Evolutionary conservation across 1,140 invertebrate genomes (phyloP).

Genomic region (Liolophura sinensis): DNA sequence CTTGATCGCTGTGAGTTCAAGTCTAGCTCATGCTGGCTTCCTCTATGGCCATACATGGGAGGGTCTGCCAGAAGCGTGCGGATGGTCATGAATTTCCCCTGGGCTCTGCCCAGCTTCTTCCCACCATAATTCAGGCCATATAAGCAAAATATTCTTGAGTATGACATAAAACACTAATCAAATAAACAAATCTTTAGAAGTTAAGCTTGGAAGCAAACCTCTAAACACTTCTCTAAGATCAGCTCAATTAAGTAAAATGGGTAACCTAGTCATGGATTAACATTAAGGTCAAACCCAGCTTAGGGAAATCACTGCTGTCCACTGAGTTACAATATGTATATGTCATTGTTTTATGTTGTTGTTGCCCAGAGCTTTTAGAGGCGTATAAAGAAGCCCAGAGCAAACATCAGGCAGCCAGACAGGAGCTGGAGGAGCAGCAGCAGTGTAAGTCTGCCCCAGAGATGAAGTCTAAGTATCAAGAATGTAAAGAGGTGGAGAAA

Average conservation of each 20-base stretch:
- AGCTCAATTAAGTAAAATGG: not conserved
- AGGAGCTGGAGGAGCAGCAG: constrained; percentile 51
- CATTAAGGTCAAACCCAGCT: not conserved
- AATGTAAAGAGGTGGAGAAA: constrained; percentile 50
- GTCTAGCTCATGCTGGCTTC: too few species aligned
- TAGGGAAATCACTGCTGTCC: not conserved
- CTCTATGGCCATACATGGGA: too few species aligned
- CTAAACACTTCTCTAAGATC: too few species aligned
- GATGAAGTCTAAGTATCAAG: constrained; percentile 53
- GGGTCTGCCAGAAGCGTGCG: too few species aligned
- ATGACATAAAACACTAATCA: too few species aligned
- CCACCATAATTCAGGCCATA: too few species aligned
- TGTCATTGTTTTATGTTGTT: not conserved
- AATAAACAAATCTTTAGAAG: too few species aligned
- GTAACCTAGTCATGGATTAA: not conserved
- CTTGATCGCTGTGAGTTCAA: too few species aligned
- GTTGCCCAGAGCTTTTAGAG: constrained; percentile 42
- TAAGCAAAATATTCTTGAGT: too few species aligned
- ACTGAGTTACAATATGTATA: not conserved
- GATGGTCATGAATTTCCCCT: too few species aligned
- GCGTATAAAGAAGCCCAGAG: constrained; percentile 36
- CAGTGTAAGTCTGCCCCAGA: constrained; percentile 41
- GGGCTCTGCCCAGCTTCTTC: too few species aligned
- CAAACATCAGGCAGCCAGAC: constrained; percentile 35
- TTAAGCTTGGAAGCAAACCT: too few species aligned